Base-by-base conservation (phyloP, 2,888 invertebrate genomes). In the Chrysolina americana region DNA sequence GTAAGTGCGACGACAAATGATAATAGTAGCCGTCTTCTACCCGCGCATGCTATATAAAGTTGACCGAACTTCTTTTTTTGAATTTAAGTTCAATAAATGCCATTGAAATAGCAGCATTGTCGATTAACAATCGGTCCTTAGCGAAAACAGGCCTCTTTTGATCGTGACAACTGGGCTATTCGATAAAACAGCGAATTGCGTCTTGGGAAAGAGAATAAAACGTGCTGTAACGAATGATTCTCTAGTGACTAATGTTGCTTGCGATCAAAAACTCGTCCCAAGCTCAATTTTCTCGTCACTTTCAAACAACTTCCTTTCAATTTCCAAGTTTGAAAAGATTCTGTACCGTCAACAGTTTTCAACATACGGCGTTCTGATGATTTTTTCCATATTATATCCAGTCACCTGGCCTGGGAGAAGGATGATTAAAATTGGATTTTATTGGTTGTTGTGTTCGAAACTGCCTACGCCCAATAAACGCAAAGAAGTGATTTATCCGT, bases 271-370 rank as follows among this genome's bases (percentile, higher is more conserved):
- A 84, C 83, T 84, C 82, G 83, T 84, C 82, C 82, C 83, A 78
- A 77, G 83, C 84, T 82, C 84, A 83, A 84, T 84, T 83, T 83
- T 83, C 82, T 83, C 83, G 82, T 83, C 83, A 84, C 83, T 84
- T 83, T 81, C 82, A 82, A 84, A 85, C 84, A 84, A 84, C 83
- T 85, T 84, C 84, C 83, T 85, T 85, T 84, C 84, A 84, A 84
- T 84, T 82, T 83, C 78, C 82, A 81, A 83, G 82, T 83, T 80
- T 79, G 79, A 81, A 82, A 83, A 83, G 80, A 83, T 82, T 82
- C 79, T 79, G 76, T 78, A 78, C 75, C 78, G 81, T 77, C 76
- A 81, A 80, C 80, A 76, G 78, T 81, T 81, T 81, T 82, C 36
- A 81, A 81, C 81, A 82, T 80, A 80, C 76, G 70, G 63, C 70